A percentile compares a stretch with the other conserved stretches of the same genome.
Conservation (phyloP, 2,113 vertebrate species). For the Rhabdomys dilectus region DNA sequence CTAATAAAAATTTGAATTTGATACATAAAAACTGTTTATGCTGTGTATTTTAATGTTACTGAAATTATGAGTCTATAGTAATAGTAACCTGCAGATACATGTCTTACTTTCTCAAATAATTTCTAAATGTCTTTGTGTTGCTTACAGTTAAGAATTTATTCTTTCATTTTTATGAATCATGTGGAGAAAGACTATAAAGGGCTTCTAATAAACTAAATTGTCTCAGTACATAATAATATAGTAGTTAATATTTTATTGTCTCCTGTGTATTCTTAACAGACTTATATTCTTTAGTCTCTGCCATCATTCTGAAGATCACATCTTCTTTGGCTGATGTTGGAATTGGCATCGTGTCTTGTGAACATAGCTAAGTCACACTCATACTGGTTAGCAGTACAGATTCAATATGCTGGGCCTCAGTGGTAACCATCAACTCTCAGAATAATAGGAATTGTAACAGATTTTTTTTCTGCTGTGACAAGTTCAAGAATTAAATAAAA, state of each 20-base stretch:
- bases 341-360: not conserved
- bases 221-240: not conserved
- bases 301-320: not conserved
- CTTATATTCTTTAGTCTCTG: not conserved
- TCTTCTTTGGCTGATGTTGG: not conserved
- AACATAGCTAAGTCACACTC: not conserved
- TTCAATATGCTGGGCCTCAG: not conserved
- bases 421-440: not conserved
- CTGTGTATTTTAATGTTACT: not conserved
- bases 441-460: not conserved
- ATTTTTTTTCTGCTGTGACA: not conserved
- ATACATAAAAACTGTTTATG: not conserved
- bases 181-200: not conserved
- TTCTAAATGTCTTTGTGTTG: not conserved
- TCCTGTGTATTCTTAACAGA: not conserved
- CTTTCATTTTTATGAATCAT: not conserved
- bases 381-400: not conserved
- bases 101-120: not conserved
- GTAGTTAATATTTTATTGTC: not conserved
- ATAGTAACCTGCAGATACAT: not conserved
- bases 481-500: not conserved
- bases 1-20: not conserved
- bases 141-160: not conserved
- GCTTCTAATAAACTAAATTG: not conserved
- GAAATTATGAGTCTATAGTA: not conserved